phyloP scores from a whole-genome alignment of 2,113 vertebrate species.

The Dinomys branickii region DNA sequence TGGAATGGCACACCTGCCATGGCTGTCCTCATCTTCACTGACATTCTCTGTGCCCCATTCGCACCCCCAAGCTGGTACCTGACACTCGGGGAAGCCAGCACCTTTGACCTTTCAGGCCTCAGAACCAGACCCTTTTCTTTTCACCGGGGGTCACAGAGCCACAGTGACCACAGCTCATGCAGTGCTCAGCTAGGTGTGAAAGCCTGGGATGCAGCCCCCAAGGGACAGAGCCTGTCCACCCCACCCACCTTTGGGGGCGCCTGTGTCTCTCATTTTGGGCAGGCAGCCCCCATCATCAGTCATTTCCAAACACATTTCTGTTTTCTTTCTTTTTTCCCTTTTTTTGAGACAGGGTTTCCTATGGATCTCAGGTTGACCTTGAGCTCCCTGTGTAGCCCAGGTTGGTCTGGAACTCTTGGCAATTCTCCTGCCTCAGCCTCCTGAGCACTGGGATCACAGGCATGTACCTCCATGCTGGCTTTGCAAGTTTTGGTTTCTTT shows the following conservation, averaged over 20 bases:
- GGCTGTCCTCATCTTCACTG: neutral
- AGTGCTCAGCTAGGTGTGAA: neutral
- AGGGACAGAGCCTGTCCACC: neutral
- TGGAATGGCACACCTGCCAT: neutral
- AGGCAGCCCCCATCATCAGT: too few species aligned
- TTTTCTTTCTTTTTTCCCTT: neutral
- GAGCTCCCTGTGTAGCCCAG: neutral
- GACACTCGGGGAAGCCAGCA: neutral
- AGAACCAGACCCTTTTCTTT: neutral
- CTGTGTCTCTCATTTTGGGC: too few species aligned
- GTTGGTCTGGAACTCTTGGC: neutral
- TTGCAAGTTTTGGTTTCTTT: too few species aligned
- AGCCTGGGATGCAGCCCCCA: neutral
- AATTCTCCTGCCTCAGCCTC: neutral
- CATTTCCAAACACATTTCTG: neutral
- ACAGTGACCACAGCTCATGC: neutral
- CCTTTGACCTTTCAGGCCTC: neutral
- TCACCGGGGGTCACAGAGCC: neutral
- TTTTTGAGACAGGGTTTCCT: neutral
- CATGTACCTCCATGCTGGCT: too few species aligned
- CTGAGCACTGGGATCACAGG: neutral
- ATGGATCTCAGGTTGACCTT: neutral
- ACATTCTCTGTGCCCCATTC: neutral
- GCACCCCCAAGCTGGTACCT: neutral
- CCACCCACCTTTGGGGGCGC: too few species aligned